phyloP scores from a whole-genome alignment of 1,140 invertebrate genomes.

The Drosophila teissieri region DNA sequence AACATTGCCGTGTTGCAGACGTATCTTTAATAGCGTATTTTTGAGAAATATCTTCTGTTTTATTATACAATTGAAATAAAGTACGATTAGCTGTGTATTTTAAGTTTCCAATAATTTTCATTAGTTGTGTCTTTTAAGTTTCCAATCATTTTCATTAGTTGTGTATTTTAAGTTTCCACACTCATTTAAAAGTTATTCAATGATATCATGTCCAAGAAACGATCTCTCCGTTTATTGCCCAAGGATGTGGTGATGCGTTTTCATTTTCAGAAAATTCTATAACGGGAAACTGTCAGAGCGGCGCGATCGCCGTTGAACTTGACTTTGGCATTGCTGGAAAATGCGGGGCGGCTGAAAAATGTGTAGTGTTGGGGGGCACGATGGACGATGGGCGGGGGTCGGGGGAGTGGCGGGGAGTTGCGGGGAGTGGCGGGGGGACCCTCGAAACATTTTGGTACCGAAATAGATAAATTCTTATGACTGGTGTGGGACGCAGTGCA shows the following conservation, averaged over 20 bases:
- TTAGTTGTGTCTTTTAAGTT: no score
- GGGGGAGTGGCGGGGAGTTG: conserved; percentile 4
- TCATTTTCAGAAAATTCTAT: conserved; percentile 26
- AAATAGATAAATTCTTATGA: conserved; percentile 59
- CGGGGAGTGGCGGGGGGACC: conserved; percentile 14
- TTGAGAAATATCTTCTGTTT: no score
- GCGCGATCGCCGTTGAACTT: conserved; percentile 70
- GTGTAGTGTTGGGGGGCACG: background rate
- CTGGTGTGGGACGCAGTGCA: conserved; percentile 52
- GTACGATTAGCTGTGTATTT: no score
- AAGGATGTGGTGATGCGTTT: conserved; percentile 23
- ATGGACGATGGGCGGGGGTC: background rate
- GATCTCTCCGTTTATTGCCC: conserved; percentile 5
- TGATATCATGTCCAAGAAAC: conserved; percentile 2
- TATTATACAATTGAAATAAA: no score
- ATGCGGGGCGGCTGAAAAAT: conserved; percentile 13
- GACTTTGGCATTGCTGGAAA: conserved; percentile 65
- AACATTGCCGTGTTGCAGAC: background rate
- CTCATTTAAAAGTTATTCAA: background rate
- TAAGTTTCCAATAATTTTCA: no score
- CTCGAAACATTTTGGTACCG: conserved; percentile 36
- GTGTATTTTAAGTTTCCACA: no score
- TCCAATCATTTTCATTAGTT: no score
- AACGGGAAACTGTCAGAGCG: conserved; percentile 25
- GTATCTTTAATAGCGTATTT: no score